A percentile compares a stretch with the other conserved stretches of the same genome.
phyloP scores from a whole-genome alignment of 2,888 invertebrate genomes.

The Machimus atricapillus region DNA sequence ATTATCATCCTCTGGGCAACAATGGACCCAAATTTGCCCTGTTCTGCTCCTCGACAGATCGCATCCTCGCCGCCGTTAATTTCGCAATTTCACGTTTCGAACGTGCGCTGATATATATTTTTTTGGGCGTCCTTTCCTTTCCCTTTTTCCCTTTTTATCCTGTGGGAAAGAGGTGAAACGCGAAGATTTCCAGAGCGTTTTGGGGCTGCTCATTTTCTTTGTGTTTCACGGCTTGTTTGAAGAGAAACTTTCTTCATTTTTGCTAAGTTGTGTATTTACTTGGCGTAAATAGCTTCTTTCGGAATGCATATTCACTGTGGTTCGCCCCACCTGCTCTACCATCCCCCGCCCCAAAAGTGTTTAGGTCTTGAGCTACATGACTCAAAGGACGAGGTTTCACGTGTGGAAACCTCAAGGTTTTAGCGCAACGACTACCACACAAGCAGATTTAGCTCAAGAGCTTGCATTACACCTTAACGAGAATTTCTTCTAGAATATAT shows the following conservation, averaged over 20 bases:
- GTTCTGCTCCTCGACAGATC: neutral
- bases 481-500: neutral
- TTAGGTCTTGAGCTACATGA: neutral
- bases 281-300: conserved; percentile 10
- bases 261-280: conserved; percentile 16
- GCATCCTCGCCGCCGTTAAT: neutral
- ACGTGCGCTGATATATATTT: neutral
- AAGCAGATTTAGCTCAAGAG: neutral
- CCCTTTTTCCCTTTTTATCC: neutral
- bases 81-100: neutral
- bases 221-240: neutral
- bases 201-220: conserved; percentile 5
- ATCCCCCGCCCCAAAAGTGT: neutral
- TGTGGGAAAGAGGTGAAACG: neutral
- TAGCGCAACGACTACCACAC: neutral
- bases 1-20: neutral
- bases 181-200: neutral
- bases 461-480: conserved; percentile 18
- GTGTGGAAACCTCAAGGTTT: neutral
- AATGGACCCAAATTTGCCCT: neutral
- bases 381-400: conserved; percentile 6
- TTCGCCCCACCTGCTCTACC: neutral
- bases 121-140: neutral
- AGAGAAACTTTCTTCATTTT: conserved; percentile 2
- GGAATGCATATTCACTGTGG: neutral